These are phyloP conservation scores for Sepioteuthis lessoniana DNA, from an alignment of 2,888 invertebrate species.

Conservation along the genomic window DNA sequence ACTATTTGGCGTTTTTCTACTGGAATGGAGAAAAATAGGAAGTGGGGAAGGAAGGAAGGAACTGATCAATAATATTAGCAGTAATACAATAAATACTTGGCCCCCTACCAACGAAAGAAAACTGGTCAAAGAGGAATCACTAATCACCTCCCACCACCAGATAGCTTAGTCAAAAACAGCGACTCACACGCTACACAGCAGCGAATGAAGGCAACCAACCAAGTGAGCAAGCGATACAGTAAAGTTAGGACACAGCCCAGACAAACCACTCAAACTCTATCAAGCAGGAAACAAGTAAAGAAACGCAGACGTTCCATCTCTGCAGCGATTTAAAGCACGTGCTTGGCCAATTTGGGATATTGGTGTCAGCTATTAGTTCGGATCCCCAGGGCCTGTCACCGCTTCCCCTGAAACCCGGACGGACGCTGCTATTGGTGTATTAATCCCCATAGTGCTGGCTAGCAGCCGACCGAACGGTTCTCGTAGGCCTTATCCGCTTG, in stretches of 20 bases:
- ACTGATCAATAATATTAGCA: too few species aligned
- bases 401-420: neutral
- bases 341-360: neutral
- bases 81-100: too few species aligned
- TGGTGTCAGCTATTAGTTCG: slow-evolving; percentile 33
- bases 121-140: too few species aligned
- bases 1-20: too few species aligned
- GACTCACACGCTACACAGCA: neutral
- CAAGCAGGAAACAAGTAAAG: neutral
- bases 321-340: slow-evolving; percentile 4
- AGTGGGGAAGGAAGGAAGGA: too few species aligned
- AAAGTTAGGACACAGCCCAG: neutral
- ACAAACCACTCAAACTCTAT: neutral
- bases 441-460: neutral
- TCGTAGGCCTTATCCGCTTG: neutral
- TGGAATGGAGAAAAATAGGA: too few species aligned
- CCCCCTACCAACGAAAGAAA: too few species aligned
- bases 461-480: neutral
- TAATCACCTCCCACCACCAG: too few species aligned
- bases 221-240: neutral
- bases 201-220: neutral
- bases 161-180: neutral
- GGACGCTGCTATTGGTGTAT: slow-evolving; percentile 33
- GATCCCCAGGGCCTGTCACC: slow-evolving; percentile 11
- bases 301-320: neutral